Base-by-base conservation (phyloP, 2,113 vertebrate genomes). In the Hippopotamus amphibius region DNA sequence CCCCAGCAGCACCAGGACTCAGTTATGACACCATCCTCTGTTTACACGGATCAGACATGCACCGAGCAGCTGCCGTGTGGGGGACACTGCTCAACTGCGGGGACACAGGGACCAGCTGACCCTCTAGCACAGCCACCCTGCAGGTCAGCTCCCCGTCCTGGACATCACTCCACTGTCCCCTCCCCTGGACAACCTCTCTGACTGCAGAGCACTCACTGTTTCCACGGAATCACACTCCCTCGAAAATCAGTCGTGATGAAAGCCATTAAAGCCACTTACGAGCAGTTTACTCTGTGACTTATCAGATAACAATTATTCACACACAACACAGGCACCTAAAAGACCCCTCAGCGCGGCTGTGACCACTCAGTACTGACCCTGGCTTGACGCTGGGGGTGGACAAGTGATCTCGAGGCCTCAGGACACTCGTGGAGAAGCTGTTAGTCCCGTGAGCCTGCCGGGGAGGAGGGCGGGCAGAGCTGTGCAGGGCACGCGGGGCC, bases 1-100 rank as follows among this genome's bases (percentile, higher is more conserved):
- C 28, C 57, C 13, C 48, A 16, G 77, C 66, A 50, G 50, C 30
- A 17, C 74, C 55, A 7, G 13, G 55, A 12, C 59, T 33, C 0
- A 0, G 4, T 9, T 9, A 4, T 9, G 0, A 65, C 10, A 7
- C 5, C 26, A 5, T 4, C 8, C 0, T 22, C 26, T 63, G 2
- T 22, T 65, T n/a, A 48, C 17, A 30, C 4, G 5, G 10, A 28
- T 14, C 10, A 93, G 41, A 76, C 11, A 43, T 3, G 33, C 28
- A 7, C 26, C 21, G 17, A 37, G 14, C 46, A 24, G 16, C 61
- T 72, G 2, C 65, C n/a, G 8, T 10, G 14, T 19, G 21, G 21
- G 11, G 7, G 53, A 69, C 13, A 21, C n/a, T 33, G 16, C 43
- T 33, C n/a, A 30, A 19, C 21, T 22, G 26, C 10, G 12, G 74